Conservation (phyloP, 2,113 vertebrate genomes). For the Anhinga anhinga region DNA sequence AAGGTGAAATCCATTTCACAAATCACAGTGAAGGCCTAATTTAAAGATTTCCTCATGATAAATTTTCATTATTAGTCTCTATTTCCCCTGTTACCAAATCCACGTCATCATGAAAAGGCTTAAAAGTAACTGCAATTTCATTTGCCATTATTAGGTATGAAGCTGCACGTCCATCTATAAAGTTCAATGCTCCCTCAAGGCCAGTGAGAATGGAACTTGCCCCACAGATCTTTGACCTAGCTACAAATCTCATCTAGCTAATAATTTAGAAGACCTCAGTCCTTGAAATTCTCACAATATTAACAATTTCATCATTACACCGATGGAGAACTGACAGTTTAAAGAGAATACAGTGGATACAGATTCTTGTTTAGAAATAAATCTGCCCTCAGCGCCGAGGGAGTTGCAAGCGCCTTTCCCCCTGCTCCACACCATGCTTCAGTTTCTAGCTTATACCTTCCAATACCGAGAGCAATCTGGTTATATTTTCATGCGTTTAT, state of each 20-base stretch:
- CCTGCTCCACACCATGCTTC: rapidly evolving
- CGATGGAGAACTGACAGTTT: not conserved
- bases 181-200: not conserved
- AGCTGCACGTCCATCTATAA: not conserved
- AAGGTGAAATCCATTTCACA: slow-evolving; percentile 30
- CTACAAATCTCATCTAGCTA: not conserved
- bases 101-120: not conserved
- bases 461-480: not conserved
- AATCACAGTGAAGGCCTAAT: not conserved
- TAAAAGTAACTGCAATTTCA: not conserved
- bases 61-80: not conserved
- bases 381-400: not conserved
- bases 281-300: not conserved
- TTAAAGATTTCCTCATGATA: slow-evolving; percentile 28
- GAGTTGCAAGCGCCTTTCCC: not conserved
- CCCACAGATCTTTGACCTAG: not conserved
- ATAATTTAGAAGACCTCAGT: not conserved
- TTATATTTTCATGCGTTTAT: not conserved
- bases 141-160: not conserved
- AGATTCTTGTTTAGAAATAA: not conserved
- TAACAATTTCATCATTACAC: not conserved
- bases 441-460: not conserved
- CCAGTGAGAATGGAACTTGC: not conserved
- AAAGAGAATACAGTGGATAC: not conserved
- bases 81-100: not conserved